Evolutionary conservation across 2,888 invertebrate genomes (phyloP), one percentile per base, ranked within the genome.

Genomic region (Meliscaeva auricollis): DNA sequence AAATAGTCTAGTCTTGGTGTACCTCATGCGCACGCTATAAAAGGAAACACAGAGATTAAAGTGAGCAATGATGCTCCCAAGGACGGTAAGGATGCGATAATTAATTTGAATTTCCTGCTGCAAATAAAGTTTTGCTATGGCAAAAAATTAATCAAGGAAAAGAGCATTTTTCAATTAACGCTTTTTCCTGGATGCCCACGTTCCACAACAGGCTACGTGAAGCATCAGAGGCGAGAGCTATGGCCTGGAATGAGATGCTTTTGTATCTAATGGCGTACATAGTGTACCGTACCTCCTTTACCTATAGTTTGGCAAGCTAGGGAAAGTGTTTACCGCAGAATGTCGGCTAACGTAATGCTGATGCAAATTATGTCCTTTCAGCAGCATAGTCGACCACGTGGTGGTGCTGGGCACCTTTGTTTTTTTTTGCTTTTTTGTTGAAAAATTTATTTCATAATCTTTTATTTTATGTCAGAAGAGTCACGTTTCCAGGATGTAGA

Each of bases 161-260:
- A 85, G 85, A 85, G 85, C 85, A 85, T 85, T 85, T 85, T 85
- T 85, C 85, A 85, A 85, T 85, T 85, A 85, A 85, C 85, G 85
- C 85, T 85, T 50, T 83, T 84, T 75, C 84, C 84, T 70, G 79
- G 46, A 5, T 46, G 15, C 41, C 68, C 77, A 83, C 73, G 82
- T 78, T 73, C 72, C 72, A 66, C 7, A 56, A 50, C 5, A 13
- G 60, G 15, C 41, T 32, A 15, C 7, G 17, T 15, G 15, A 1
- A 13, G 30, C 26, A 26, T 17, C 5, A 17, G 7, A 3, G n/a
- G 13, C 50, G 41, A 69, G 48, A n/a, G n/a, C n/a, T n/a, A n/a
- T n/a, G n/a, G n/a, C n/a, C n/a, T n/a, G n/a, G n/a, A n/a, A n/a
- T n/a, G n/a, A 70, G 22, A 15, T 48, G 38, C 22, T 60, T 75